Evolutionary conservation across 1,140 invertebrate species (phyloP).

Genomic region (Pseudomyrmex dendroicus): DNA sequence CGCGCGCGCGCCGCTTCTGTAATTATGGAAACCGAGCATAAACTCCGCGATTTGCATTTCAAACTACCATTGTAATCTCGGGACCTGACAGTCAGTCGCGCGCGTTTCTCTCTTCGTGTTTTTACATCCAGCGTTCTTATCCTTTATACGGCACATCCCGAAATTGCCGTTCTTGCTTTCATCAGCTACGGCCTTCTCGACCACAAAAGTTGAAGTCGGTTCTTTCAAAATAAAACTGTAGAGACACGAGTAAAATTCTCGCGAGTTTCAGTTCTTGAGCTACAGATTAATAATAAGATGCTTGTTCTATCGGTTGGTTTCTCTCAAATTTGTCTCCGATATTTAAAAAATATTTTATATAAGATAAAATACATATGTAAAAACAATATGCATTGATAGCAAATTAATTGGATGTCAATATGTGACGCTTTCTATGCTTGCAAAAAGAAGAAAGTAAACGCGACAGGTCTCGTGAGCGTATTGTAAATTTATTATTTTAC

Average conservation of each 20-base stretch:
- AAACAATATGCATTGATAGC: no score
- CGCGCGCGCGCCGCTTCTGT: slow-evolving; percentile 60
- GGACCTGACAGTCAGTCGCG: slow-evolving; percentile 24
- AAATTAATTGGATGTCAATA: no score
- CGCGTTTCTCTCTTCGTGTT: slow-evolving; percentile 9
- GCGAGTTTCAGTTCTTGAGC: not conserved
- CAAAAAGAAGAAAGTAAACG: not conserved
- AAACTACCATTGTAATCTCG: slow-evolving; percentile 65
- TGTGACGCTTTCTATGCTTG: not conserved
- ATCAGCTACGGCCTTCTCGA: not conserved
- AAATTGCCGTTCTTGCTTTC: slow-evolving; percentile 30
- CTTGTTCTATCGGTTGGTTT: not conserved
- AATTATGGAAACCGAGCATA: slow-evolving; percentile 68
- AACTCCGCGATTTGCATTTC: slow-evolving; percentile 69
- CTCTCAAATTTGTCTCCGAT: not conserved
- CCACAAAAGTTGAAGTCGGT: slow-evolving; percentile 15
- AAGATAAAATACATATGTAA: no score
- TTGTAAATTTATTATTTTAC: no score
- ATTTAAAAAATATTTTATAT: no score
- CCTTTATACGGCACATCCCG: not conserved
- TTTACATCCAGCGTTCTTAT: slow-evolving; percentile 15
- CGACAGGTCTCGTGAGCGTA: slow-evolving; percentile 9
- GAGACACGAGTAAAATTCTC: not conserved
- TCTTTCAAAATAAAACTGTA: not conserved
- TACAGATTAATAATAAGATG: not conserved